phyloP scores from a whole-genome alignment of 2,113 vertebrate genomes.

The Nycticebus coucang region DNA sequence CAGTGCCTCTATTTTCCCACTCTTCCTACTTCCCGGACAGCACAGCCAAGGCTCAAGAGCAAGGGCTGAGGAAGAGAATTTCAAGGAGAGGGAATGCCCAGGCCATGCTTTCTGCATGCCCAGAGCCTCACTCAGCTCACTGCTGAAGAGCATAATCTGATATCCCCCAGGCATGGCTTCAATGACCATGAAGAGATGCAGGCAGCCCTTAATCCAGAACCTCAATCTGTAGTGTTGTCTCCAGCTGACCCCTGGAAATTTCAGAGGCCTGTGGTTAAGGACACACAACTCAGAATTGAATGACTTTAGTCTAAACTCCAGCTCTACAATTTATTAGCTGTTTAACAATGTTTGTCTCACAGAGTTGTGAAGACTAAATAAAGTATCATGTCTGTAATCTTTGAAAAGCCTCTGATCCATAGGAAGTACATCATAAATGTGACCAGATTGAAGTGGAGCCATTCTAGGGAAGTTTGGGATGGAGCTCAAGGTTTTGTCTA shows the following conservation, averaged over 20 bases:
- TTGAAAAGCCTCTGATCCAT: neutral
- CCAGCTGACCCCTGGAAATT: neutral
- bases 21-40: neutral
- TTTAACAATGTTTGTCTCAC: neutral
- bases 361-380: neutral
- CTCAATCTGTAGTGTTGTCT: neutral
- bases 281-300: neutral
- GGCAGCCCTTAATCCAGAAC: neutral
- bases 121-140: neutral
- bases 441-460: neutral
- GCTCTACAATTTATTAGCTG: neutral
- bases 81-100: neutral
- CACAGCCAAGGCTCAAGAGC: neutral
- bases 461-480: neutral
- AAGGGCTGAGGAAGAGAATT: neutral
- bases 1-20: neutral
- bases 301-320: neutral
- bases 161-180: neutral
- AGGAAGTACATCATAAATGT: neutral
- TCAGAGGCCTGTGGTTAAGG: neutral
- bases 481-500: neutral
- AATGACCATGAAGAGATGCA: neutral
- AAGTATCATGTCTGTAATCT: neutral
- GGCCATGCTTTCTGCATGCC: no score
- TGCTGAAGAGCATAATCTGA: neutral